Evolutionary conservation across 2,888 invertebrate species (phyloP).

Genomic region (Venusia cambrica): DNA sequence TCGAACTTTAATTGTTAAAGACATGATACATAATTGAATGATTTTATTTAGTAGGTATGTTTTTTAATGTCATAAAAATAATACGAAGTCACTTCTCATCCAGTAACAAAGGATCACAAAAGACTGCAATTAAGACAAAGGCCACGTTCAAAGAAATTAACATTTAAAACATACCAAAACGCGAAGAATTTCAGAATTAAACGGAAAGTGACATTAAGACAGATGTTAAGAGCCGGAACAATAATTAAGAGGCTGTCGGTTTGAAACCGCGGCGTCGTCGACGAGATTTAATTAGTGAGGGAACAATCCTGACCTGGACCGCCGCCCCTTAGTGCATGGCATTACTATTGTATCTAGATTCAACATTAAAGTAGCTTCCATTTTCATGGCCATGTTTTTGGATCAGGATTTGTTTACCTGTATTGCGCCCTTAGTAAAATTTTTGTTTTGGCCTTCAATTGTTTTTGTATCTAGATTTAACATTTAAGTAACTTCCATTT

Average conservation of each 20-base stretch:
- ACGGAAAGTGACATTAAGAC: conserved; percentile 75
- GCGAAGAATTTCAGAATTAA: conserved; percentile 67
- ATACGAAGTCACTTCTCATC: conserved; percentile 1
- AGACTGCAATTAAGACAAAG: conserved; percentile 32
- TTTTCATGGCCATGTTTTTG: too few relatives aligned
- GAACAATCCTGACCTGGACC: conserved; percentile 58
- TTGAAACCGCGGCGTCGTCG: conserved; percentile 70
- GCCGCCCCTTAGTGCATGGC: conserved; percentile 28
- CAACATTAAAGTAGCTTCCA: too few relatives aligned
- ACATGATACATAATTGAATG: too few relatives aligned
- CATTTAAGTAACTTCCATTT: too few relatives aligned
- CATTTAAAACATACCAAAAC: conserved; percentile 49
- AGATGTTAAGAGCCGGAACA: conserved; percentile 77
- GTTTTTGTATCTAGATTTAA: too few relatives aligned
- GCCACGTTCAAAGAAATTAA: conserved; percentile 47
- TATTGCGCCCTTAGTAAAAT: too few relatives aligned
- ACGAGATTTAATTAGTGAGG: conserved; percentile 78
- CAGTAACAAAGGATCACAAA: conserved; percentile 9
- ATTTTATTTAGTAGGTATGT: too few relatives aligned
- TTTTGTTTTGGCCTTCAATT: too few relatives aligned
- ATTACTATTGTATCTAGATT: too few relatives aligned
- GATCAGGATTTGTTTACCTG: too few relatives aligned
- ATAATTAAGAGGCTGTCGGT: conserved; percentile 79
- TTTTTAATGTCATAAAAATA: too few relatives aligned
- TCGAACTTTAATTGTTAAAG: too few relatives aligned